Evolutionary conservation across 2,113 vertebrate species (phyloP).

Genomic region (Pedionomus torquatus): DNA sequence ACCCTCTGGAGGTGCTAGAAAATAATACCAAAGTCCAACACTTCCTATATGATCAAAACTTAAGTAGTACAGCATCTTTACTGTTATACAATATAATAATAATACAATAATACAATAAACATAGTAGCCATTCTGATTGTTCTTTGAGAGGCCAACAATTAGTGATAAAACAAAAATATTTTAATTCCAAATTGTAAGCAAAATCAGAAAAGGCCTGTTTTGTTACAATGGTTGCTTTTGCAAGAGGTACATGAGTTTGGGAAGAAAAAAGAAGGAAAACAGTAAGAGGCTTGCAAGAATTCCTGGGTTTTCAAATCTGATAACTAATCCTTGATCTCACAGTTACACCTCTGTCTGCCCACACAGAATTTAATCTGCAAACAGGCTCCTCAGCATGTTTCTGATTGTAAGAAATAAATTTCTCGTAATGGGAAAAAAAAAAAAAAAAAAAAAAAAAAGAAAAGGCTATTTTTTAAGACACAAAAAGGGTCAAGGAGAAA

Average conservation of each 20-base stretch:
- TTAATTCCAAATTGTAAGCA: not conserved
- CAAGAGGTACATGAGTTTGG: not conserved
- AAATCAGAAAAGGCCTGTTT: not conserved
- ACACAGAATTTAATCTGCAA: not conserved
- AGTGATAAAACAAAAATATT: not conserved
- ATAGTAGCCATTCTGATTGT: not conserved
- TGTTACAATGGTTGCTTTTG: not conserved
- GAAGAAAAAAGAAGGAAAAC: not conserved
- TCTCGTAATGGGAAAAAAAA: not conserved
- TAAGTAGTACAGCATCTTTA: not conserved
- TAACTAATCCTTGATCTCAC: not conserved
- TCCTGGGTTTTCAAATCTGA: not conserved
- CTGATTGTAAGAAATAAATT: not conserved
- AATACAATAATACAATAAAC: not conserved
- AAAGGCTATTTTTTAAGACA: not conserved
- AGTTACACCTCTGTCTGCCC: not conserved
- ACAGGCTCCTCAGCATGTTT: not conserved
- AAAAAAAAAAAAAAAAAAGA: not conserved
- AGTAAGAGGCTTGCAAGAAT: not conserved
- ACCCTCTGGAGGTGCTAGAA: not conserved
- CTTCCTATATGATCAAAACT: not conserved
- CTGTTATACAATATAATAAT: not conserved
- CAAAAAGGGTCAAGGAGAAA: not conserved
- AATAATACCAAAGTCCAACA: not conserved
- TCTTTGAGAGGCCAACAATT: not conserved